Evolutionary conservation across 2,888 invertebrate species (phyloP).

Genomic region (Nycteola revayana): DNA sequence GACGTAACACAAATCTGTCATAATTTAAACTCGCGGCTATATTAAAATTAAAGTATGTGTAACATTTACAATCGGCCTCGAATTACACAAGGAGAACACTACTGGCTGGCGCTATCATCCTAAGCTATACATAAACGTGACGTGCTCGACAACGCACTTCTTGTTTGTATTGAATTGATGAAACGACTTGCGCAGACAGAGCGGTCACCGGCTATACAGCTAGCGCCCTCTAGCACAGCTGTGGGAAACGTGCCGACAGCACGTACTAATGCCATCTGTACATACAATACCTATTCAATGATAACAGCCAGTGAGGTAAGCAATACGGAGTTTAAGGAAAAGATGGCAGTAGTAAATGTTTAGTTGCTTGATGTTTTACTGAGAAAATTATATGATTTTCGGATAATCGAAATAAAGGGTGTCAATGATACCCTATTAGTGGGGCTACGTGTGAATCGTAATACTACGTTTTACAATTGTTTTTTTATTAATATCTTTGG

Average conservation of each 20-base stretch:
- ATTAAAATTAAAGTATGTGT: conserved; percentile 50
- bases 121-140: conserved; percentile 59
- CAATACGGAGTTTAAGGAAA: conserved; percentile 12
- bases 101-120: conserved; percentile 65
- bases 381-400: too few species aligned
- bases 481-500: too few species aligned
- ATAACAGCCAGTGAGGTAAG: neutral
- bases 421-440: too few species aligned
- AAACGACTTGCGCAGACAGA: conserved; percentile 66
- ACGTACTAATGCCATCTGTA: conserved; percentile 41
- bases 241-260: conserved; percentile 9
- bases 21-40: conserved; percentile 57
- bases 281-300: neutral
- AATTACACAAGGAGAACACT: conserved; percentile 63
- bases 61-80: conserved; percentile 64
- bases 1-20: conserved; percentile 54
- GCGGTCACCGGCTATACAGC: conserved; percentile 24
- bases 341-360: conserved; percentile 24
- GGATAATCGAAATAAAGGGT: too few species aligned
- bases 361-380: too few species aligned
- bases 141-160: conserved; percentile 56
- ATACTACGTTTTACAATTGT: too few species aligned
- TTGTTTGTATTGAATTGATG: conserved; percentile 74
- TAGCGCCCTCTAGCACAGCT: conserved; percentile 39
- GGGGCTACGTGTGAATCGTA: too few species aligned